phyloP scores from a whole-genome alignment of 2,888 invertebrate genomes.

The Oligia fasciuncula region DNA sequence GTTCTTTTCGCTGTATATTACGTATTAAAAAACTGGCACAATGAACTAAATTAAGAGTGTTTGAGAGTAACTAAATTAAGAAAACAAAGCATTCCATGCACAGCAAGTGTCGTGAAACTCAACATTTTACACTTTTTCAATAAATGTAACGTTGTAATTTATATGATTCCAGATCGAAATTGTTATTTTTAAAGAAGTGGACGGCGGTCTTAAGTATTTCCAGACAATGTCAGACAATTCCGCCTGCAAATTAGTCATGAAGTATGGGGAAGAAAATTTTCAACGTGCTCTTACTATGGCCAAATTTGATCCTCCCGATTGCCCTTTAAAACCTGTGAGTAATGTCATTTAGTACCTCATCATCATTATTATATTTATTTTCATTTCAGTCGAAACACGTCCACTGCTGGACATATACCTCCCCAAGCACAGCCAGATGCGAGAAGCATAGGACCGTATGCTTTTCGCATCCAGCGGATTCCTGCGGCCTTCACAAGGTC shows the following conservation, averaged over 20 bases:
- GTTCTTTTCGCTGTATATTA: not conserved
- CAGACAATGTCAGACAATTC: conserved; percentile 71
- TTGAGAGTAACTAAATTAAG: too few species aligned
- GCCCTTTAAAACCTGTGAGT: conserved; percentile 74
- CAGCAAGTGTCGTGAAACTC: too few species aligned
- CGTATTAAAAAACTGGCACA: too few species aligned
- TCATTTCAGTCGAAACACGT: not conserved
- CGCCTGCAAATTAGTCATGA: conserved; percentile 68
- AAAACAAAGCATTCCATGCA: too few species aligned
- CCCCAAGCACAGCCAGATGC: too few species aligned
- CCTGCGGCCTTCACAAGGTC: not conserved
- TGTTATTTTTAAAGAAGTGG: conserved; percentile 75
- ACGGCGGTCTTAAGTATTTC: conserved; percentile 82
- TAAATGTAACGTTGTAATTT: not conserved
- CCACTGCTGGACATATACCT: too few species aligned
- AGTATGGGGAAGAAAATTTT: conserved; percentile 72
- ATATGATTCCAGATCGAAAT: conserved; percentile 50
- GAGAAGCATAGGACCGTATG: not conserved
- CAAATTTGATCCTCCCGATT: conserved; percentile 67
- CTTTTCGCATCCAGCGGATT: not conserved
- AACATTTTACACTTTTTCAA: not conserved
- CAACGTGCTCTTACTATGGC: conserved; percentile 59
- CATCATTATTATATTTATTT: not conserved
- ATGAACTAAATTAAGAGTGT: too few species aligned
- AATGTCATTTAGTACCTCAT: not conserved